Evolutionary conservation across 2,113 vertebrate species (phyloP), one percentile per base, ranked within the genome.

Genomic region (Gallinago jamesoni): DNA sequence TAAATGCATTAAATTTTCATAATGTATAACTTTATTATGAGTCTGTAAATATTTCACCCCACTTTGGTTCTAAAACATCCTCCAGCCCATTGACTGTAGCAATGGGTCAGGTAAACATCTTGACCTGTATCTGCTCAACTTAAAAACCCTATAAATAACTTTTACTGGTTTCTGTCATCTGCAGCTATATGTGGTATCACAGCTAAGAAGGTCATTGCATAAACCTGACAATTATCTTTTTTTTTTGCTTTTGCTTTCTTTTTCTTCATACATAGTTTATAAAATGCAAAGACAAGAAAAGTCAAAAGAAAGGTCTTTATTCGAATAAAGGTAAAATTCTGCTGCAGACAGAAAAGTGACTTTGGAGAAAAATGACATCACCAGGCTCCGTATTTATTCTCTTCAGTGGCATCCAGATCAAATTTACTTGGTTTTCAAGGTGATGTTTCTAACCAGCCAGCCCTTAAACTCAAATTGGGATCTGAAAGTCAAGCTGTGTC

Each of bases 401-500:
- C 66, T 92, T 95, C 77, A 66, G 67, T 55, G 37, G 77, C 74
- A 92, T 79, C 66, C 69, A 93, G 80, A 94, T 95, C 90, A 92
- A 95, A 96, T 96, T 89, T 90, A 85, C 87, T 91, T 62, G 47
- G 57, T 95, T 96, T 96, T 96, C 92, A 96, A 94, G 89, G 87
- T 87, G 84, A 94, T 69, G 92, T 83, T 96, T 92, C 69, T 93
- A 87, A 94, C 90, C 91, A 95, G 74, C 23, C 89, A 94, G 77
- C 41, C 77, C 66, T 96, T 80, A 96, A 87, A 92, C 83, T 96
- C 68, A 94, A 81, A 84, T 69, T 69, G 41, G 57, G 45, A 92
- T 92, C 90, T 96, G 95, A 94, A 97, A 97, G 96, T 94, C 96
- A 94, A 89, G n/a, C 83, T 69, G 20, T 93, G 91, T 94, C 92